A percentile compares a stretch with the other conserved stretches of the same genome.
phyloP scores from a whole-genome alignment of 2,113 vertebrate genomes.

The Mustela nigripes region DNA sequence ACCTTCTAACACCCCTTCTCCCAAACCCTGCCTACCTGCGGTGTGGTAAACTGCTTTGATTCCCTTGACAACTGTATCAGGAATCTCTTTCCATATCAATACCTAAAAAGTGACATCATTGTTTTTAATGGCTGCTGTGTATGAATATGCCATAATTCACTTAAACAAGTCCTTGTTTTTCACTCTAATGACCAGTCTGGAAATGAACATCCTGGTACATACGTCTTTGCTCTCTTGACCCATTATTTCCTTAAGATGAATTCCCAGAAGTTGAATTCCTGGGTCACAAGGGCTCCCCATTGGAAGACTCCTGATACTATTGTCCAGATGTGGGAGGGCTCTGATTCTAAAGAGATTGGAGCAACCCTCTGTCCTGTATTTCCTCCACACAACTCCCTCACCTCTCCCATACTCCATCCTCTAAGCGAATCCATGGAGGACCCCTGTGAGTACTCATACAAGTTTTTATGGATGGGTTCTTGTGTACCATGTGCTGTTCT shows the following conservation, averaged over 20 bases:
- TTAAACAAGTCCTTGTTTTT: constrained; percentile 48
- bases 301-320: constrained; percentile 63
- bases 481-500: background rate
- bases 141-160: constrained; percentile 54
- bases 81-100: constrained; percentile 46
- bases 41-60: constrained; percentile 20
- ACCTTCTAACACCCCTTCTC: background rate
- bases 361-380: background rate
- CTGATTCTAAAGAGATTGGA: background rate
- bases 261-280: constrained; percentile 77
- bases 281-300: background rate
- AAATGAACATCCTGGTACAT: constrained; percentile 60
- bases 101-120: constrained; percentile 12
- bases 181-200: constrained; percentile 36
- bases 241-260: constrained; percentile 78
- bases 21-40: background rate
- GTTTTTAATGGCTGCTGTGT: constrained; percentile 38
- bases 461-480: background rate
- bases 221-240: constrained; percentile 73
- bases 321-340: constrained; percentile 57
- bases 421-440: background rate
- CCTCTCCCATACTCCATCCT: background rate
- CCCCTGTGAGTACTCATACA: background rate
- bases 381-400: background rate
- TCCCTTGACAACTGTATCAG: constrained; percentile 44